phyloP scores from a whole-genome alignment of 2,888 invertebrate species.

The Drosophila tanythrix region DNA sequence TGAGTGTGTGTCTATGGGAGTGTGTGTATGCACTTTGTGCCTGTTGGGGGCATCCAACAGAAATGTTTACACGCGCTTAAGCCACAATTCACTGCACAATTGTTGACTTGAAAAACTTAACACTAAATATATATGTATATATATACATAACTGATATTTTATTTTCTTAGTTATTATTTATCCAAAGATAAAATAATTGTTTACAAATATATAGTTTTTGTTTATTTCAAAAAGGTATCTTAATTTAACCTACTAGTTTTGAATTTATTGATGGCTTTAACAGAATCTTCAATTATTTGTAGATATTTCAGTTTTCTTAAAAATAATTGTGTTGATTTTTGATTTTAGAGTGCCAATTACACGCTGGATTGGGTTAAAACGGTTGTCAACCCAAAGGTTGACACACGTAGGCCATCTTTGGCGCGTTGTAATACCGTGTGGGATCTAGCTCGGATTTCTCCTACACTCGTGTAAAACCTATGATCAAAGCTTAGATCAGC shows the following conservation, averaged over 20 bases:
- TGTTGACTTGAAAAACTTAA: background rate
- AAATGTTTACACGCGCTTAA: slow-evolving; percentile 7
- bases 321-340: background rate
- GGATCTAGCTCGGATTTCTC: too few relatives aligned
- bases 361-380: background rate
- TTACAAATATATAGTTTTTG: background rate
- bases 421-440: too few relatives aligned
- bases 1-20: slow-evolving; percentile 2
- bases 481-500: too few relatives aligned
- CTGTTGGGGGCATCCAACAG: slow-evolving; percentile 35
- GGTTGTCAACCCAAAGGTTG: too few relatives aligned
- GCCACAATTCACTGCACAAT: background rate
- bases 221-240: background rate
- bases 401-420: too few relatives aligned
- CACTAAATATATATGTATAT: background rate
- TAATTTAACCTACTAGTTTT: background rate
- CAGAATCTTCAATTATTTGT: background rate
- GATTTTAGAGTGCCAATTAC: background rate
- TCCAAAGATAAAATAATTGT: background rate
- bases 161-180: background rate
- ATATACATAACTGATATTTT: too few relatives aligned
- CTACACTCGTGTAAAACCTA: too few relatives aligned
- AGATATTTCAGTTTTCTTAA: background rate
- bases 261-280: background rate
- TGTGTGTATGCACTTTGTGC: slow-evolving; percentile 16